A percentile compares a stretch with the other conserved stretches of the same genome.
Conservation (phyloP, 2,113 vertebrate genomes). For the Saccopteryx bilineata region DNA sequence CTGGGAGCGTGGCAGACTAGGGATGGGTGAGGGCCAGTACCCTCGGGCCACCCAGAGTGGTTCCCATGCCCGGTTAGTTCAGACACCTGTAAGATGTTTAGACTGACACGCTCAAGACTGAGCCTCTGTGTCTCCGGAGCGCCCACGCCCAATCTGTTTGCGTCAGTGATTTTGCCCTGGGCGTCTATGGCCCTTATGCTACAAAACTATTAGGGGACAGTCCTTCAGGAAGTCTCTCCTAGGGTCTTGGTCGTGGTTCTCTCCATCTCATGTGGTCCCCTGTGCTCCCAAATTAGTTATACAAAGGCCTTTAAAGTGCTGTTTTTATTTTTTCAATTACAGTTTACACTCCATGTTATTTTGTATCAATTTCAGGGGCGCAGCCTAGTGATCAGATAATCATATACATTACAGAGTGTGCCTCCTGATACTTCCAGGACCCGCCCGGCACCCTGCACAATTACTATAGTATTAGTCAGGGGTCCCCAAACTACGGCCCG, state of each 20-base stretch:
- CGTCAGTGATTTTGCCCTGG: conserved; percentile 19
- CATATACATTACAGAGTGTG: too few species aligned
- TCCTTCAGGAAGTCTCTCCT: background rate
- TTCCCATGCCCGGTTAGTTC: background rate
- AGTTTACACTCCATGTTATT: too few species aligned
- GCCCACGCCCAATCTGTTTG: background rate
- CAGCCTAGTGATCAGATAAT: too few species aligned
- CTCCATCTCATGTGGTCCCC: background rate
- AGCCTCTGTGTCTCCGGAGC: background rate
- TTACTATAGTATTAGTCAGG: too few species aligned
- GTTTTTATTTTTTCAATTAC: too few species aligned
- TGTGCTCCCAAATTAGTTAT: background rate
- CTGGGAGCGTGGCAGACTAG: background rate
- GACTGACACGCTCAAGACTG: background rate
- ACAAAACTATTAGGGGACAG: background rate
- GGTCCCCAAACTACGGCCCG: too few species aligned
- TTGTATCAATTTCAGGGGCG: too few species aligned
- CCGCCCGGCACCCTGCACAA: too few species aligned
- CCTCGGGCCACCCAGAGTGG: background rate
- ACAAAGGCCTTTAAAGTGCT: background rate
- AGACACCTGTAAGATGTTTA: background rate
- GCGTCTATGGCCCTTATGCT: background rate
- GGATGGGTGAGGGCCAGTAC: background rate
- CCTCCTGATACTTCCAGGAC: too few species aligned
- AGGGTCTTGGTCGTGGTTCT: background rate